phyloP scores from a whole-genome alignment of 1,140 invertebrate genomes.

The Stenopsyche tienmushanensis region DNA sequence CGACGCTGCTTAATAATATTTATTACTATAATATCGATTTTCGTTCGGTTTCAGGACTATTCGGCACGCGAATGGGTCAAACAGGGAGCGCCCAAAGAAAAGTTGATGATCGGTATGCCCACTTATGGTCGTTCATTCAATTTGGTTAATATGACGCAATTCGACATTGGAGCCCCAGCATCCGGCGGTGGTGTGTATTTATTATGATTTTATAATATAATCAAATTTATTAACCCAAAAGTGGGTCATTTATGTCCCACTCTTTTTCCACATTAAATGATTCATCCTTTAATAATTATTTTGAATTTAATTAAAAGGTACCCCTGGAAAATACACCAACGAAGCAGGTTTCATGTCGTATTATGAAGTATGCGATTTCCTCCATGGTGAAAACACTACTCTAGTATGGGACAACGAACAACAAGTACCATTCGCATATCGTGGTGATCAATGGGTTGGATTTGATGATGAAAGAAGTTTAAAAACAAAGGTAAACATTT shows the following conservation, averaged over 20 bases:
- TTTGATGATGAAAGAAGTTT: slow-evolving; percentile 93
- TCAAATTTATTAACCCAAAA: too few species aligned
- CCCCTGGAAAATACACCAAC: slow-evolving; percentile 79
- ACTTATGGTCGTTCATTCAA: slow-evolving; percentile 95
- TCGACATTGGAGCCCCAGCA: slow-evolving; percentile 90
- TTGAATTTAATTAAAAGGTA: slow-evolving; percentile 43
- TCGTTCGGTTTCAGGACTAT: slow-evolving; percentile 79
- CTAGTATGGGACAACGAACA: slow-evolving; percentile 96
- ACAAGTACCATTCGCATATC: slow-evolving; percentile 92
- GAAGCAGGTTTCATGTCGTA: slow-evolving; percentile 91
- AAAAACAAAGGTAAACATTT: slow-evolving; percentile 77
- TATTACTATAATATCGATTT: too few species aligned
- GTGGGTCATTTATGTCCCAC: too few species aligned
- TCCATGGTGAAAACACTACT: slow-evolving; percentile 87
- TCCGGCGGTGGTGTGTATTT: slow-evolving; percentile 69
- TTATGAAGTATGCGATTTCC: slow-evolving; percentile 93
- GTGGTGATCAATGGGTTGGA: slow-evolving; percentile 90
- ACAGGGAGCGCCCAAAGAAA: slow-evolving; percentile 92
- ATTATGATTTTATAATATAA: too few species aligned
- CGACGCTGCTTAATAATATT: too few species aligned
- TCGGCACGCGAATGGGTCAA: slow-evolving; percentile 91
- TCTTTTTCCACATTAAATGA: too few species aligned
- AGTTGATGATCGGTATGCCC: slow-evolving; percentile 92
- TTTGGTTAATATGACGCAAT: slow-evolving; percentile 82
- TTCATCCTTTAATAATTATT: not conserved